Conservation (phyloP, 2,888 invertebrate genomes). For the Neoscelio sp. region DNA sequence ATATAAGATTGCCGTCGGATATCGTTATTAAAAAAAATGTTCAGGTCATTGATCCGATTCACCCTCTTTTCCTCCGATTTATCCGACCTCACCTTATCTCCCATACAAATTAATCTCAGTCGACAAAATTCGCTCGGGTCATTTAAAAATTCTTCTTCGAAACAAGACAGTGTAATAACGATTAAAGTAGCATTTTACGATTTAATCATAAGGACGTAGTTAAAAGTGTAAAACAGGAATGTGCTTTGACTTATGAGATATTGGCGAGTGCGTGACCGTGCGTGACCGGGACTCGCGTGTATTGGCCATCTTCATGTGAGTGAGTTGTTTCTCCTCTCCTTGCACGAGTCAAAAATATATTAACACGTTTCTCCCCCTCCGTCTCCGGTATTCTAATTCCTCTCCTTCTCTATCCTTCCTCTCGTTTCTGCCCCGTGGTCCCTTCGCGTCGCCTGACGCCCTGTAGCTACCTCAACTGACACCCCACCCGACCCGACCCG, state of each 20-base stretch:
- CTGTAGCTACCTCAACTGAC: conserved; percentile 64
- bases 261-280: conserved; percentile 73
- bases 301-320: conserved; percentile 68
- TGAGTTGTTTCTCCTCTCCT: conserved; percentile 76
- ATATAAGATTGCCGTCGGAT: too few relatives aligned
- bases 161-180: conserved; percentile 19
- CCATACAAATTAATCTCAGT: too few relatives aligned
- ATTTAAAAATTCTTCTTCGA: background rate
- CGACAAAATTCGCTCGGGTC: background rate
- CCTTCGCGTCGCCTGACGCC: conserved; percentile 67
- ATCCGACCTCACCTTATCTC: too few relatives aligned
- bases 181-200: conserved; percentile 47
- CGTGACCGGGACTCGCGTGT: conserved; percentile 75
- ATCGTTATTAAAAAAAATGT: too few relatives aligned
- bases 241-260: conserved; percentile 71
- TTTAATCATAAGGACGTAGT: conserved; percentile 28
- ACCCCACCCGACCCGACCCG: conserved; percentile 46
- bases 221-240: conserved; percentile 68
- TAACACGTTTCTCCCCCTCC: conserved; percentile 77
- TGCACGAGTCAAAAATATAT: conserved; percentile 76
- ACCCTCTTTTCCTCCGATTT: too few relatives aligned
- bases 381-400: conserved; percentile 71
- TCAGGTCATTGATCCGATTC: too few relatives aligned
- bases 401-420: conserved; percentile 40
- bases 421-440: conserved; percentile 14